phyloP scores from a whole-genome alignment of 2,797 vertebrate species.

The Ctenopoma kingsleyae region DNA sequence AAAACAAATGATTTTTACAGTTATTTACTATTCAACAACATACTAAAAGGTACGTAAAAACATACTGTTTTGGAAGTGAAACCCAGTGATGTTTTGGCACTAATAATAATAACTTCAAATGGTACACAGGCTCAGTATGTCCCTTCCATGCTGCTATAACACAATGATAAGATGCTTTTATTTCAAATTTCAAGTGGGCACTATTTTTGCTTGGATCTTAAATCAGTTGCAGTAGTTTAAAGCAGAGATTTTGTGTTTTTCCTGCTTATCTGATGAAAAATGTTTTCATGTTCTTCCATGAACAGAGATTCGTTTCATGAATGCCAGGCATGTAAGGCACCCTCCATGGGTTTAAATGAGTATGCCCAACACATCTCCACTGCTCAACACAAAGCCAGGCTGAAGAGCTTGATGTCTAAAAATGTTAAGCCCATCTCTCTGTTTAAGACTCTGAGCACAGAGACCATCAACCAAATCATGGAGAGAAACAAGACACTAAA shows the following conservation, averaged over 20 bases:
- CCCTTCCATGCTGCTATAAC: neutral
- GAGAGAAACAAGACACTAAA: slow-evolving; percentile 56
- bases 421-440: slow-evolving; percentile 24
- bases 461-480: neutral
- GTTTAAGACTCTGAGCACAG: neutral
- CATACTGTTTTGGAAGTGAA: too few species aligned
- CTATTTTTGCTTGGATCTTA: too few species aligned
- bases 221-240: neutral
- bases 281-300: slow-evolving; percentile 17
- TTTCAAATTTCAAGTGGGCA: neutral
- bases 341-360: slow-evolving; percentile 29
- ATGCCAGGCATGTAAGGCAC: slow-evolving; percentile 71
- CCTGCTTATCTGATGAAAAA: neutral
- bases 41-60: too few species aligned
- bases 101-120: neutral
- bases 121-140: neutral
- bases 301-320: slow-evolving; percentile 63
- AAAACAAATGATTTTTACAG: too few species aligned
- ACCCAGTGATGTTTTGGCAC: neutral
- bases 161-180: neutral
- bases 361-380: slow-evolving; percentile 71
- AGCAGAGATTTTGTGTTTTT: neutral
- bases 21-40: too few species aligned
- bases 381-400: slow-evolving; percentile 44
- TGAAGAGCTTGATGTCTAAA: slow-evolving; percentile 32